Conservation (phyloP, 2,113 vertebrate genomes). For the Tretioscincus oriximinensis region DNA sequence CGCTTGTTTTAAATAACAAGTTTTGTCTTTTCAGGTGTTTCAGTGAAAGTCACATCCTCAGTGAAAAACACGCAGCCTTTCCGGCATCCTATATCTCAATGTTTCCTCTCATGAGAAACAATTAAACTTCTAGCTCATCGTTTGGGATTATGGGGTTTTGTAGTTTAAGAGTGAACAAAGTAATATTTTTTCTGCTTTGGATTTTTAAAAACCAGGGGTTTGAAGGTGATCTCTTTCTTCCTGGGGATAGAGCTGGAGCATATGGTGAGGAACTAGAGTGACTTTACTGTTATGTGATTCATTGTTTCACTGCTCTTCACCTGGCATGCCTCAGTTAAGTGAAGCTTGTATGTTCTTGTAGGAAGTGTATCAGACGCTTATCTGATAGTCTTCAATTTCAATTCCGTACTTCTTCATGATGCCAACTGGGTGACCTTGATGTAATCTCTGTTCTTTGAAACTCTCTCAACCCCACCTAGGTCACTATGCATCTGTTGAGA, state of each 20-base stretch:
- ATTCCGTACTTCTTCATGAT: no score
- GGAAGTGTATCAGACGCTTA: background rate
- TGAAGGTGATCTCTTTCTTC: background rate
- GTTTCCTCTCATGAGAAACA: conserved; percentile 2
- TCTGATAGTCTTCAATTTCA: no score
- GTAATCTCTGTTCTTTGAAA: no score
- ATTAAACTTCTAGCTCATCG: conserved; percentile 7
- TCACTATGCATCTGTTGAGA: no score
- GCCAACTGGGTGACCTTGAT: no score
- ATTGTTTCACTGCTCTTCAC: background rate
- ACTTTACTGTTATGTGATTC: background rate
- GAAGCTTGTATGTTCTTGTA: background rate
- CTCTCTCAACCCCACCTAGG: no score
- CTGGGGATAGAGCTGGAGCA: background rate
- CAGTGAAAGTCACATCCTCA: background rate
- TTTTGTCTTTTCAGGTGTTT: background rate
- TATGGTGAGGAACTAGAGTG: background rate
- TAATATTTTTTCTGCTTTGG: background rate
- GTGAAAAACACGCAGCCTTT: background rate
- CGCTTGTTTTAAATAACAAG: background rate
- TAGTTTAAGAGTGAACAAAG: background rate
- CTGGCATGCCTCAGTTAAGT: background rate
- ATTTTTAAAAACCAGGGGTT: background rate
- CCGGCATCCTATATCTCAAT: background rate
- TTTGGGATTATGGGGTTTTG: no score